Conservation (phyloP, 2,113 vertebrate species). For the Ibidorhyncha struthersii region DNA sequence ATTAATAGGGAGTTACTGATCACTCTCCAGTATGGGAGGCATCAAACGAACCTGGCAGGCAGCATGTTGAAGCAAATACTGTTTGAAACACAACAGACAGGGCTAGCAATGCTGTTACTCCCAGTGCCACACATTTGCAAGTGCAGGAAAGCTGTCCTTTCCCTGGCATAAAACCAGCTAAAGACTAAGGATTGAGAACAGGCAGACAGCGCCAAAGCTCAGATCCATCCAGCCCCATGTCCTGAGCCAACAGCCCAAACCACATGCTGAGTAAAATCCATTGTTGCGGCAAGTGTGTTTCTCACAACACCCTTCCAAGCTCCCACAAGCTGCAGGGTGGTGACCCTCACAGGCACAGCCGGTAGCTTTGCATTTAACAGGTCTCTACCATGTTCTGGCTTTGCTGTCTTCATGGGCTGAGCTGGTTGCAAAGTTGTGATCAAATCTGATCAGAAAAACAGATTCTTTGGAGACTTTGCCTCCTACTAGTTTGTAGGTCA, state of each 20-base stretch:
- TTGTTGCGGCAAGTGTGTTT: fast-evolving
- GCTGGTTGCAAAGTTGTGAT: not conserved
- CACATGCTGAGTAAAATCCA: fast-evolving
- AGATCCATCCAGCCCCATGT: not conserved
- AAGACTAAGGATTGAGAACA: fast-evolving
- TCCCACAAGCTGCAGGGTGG: not conserved
- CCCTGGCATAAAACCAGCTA: not conserved
- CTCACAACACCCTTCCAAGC: not conserved
- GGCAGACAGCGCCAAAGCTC: not conserved
- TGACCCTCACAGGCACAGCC: not conserved
- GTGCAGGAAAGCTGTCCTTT: not conserved
- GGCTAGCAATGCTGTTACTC: not conserved
- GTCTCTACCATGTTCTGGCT: not conserved
- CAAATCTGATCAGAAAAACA: not conserved
- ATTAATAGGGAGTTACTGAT: not conserved
- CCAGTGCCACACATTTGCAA: not conserved
- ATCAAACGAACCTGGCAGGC: not conserved
- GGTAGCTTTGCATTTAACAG: not conserved
- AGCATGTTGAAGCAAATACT: not conserved
- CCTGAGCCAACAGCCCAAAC: not conserved
- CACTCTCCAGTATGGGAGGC: not conserved
- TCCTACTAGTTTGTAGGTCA: not conserved
- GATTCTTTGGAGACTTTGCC: not conserved
- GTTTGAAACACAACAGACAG: not conserved
- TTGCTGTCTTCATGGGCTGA: not conserved